These are phyloP conservation scores for Lysandra bellargus DNA, from an alignment of 2,888 invertebrate genomes.

Conservation along the genomic window DNA sequence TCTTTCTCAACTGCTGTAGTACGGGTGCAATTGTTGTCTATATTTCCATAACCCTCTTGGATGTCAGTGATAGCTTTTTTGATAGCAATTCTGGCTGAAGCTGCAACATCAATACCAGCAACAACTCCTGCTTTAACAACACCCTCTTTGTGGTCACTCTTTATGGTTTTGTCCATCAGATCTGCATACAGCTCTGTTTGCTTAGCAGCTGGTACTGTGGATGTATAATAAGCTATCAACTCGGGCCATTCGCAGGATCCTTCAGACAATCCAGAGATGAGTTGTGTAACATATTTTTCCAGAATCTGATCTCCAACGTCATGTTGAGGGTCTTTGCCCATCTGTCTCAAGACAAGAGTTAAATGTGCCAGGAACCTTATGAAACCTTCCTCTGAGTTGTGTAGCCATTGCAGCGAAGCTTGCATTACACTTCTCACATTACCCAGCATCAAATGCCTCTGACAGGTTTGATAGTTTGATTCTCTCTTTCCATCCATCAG, in stretches of 20 bases:
- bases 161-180: conserved; percentile 84
- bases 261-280: conserved; percentile 81
- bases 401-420: conserved; percentile 84
- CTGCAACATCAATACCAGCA: conserved; percentile 90
- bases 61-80: conserved; percentile 83
- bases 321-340: conserved; percentile 86
- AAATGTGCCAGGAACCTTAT: conserved; percentile 92
- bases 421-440: conserved; percentile 87
- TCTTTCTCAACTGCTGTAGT: conserved; percentile 82
- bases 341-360: conserved; percentile 88
- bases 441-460: conserved; percentile 92
- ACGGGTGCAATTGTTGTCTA: conserved; percentile 82
- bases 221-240: conserved; percentile 91
- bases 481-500: conserved; percentile 80
- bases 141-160: conserved; percentile 82
- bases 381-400: conserved; percentile 78
- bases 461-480: conserved; percentile 87
- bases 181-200: conserved; percentile 83
- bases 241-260: conserved; percentile 84
- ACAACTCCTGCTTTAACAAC: conserved; percentile 86
- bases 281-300: conserved; percentile 85
- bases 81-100: conserved; percentile 91
- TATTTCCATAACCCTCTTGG: conserved; percentile 70
- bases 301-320: conserved; percentile 88
- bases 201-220: conserved; percentile 83